phyloP scores from a whole-genome alignment of 1,140 invertebrate genomes.

The Drosophila lowei region DNA sequence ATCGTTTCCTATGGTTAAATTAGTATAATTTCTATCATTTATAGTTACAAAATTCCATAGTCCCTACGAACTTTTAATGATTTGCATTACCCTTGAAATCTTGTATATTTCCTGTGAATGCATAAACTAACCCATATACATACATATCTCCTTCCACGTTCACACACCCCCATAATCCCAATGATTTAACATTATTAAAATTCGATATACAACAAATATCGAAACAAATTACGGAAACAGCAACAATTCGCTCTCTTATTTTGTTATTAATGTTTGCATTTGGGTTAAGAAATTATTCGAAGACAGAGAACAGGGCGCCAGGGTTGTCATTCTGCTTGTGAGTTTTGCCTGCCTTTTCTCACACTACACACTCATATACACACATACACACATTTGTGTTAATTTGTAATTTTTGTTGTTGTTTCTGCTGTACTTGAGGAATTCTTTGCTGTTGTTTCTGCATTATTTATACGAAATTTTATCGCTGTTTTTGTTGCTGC shows the following conservation, averaged over 20 bases:
- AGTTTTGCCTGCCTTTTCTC: constrained; percentile 20
- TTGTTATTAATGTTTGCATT: constrained; percentile 65
- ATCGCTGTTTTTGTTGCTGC: constrained; percentile 19
- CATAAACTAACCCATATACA: constrained; percentile 11
- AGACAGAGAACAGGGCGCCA: constrained; percentile 12
- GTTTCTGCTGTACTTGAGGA: constrained; percentile 37
- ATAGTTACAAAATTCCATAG: too few relatives aligned
- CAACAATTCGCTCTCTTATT: constrained; percentile 11
- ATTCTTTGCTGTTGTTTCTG: constrained; percentile 34
- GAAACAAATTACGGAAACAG: neutral
- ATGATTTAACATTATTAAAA: constrained; percentile 20
- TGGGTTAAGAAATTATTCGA: constrained; percentile 54
- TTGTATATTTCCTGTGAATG: constrained; percentile 5
- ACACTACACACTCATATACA: neutral
- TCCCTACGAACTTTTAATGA: neutral
- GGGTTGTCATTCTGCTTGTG: constrained; percentile 4
- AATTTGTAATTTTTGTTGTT: constrained; percentile 64
- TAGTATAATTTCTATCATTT: too few relatives aligned
- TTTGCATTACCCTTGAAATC: neutral
- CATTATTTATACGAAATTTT: constrained; percentile 72
- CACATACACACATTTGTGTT: constrained; percentile 31
- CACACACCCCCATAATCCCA: constrained; percentile 10
- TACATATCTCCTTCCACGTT: constrained; percentile 11
- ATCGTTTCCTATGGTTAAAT: too few relatives aligned
- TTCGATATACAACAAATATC: constrained; percentile 7